Evolutionary conservation across 2,888 invertebrate genomes (phyloP).

Genomic region (Lumbricus terrestris): DNA sequence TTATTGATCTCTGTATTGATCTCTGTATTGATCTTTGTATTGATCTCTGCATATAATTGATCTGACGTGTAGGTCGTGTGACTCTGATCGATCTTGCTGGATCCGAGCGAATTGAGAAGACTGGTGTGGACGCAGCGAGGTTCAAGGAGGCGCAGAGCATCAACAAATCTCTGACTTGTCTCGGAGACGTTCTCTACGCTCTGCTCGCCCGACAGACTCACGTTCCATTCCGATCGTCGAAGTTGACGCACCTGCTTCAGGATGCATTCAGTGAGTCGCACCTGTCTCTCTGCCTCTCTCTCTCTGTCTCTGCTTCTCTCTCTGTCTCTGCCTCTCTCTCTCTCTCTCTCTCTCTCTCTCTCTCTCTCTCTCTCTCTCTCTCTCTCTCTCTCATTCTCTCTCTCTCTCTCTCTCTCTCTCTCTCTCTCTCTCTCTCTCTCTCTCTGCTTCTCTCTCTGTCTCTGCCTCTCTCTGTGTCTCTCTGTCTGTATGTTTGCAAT

Average conservation of each 20-base stretch:
- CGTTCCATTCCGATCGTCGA: conserved; percentile 28
- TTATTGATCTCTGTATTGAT: too few relatives aligned
- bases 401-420: too few relatives aligned
- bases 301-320: too few relatives aligned
- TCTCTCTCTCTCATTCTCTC: background rate
- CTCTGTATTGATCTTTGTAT: background rate
- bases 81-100: conserved; percentile 28
- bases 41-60: background rate
- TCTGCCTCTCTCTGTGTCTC: too few relatives aligned
- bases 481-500: too few relatives aligned
- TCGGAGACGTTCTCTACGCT: conserved; percentile 31
- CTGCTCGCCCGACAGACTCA: conserved; percentile 26
- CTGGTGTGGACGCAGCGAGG: background rate
- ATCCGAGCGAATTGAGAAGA: conserved; percentile 30
- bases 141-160: conserved; percentile 29
- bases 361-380: too few relatives aligned
- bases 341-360: too few relatives aligned
- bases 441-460: too few relatives aligned
- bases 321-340: too few relatives aligned
- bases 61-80: conserved; percentile 20
- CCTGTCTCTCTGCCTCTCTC: background rate
- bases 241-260: conserved; percentile 31
- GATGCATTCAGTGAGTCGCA: conserved; percentile 6
- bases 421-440: too few relatives aligned
- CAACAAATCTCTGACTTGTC: conserved; percentile 27